phyloP scores from a whole-genome alignment of 2,113 vertebrate genomes.

The Brevimyrus niger region DNA sequence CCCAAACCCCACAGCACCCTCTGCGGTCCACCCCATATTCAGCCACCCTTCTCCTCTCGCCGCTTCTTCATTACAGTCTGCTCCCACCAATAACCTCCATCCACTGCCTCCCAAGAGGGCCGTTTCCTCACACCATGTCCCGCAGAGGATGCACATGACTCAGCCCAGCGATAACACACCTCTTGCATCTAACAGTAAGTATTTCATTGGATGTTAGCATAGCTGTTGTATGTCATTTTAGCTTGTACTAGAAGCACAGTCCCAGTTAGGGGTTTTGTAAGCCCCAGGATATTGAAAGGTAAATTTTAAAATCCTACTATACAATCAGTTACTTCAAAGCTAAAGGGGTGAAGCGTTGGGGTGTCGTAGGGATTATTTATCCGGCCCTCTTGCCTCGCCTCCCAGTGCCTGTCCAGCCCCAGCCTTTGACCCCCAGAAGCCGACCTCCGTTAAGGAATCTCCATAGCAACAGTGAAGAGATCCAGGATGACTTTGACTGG shows the following conservation, averaged over 20 bases:
- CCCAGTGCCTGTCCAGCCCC: slow-evolving; percentile 49
- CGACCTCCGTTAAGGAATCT: slow-evolving; percentile 55
- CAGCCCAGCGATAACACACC: slow-evolving; percentile 36
- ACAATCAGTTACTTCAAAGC: not conserved
- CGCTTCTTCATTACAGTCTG: slow-evolving; percentile 36
- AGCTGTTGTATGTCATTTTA: not conserved
- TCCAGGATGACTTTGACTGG: slow-evolving; percentile 71
- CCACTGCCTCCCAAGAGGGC: slow-evolving; percentile 42
- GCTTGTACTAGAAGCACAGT: not conserved
- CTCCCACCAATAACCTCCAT: slow-evolving; percentile 29
- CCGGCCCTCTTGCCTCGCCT: not conserved
- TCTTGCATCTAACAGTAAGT: slow-evolving; percentile 44
- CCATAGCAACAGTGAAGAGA: slow-evolving; percentile 66
- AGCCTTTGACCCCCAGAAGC: slow-evolving; percentile 38
- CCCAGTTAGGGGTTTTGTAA: not conserved
- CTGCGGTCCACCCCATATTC: slow-evolving; percentile 30
- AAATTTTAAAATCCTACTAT: not conserved
- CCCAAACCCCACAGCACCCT: slow-evolving; percentile 39
- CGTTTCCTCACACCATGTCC: slow-evolving; percentile 40
- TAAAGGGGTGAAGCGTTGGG: not conserved
- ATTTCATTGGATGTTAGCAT: not conserved
- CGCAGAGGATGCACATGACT: slow-evolving; percentile 40
- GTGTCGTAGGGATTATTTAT: not conserved
- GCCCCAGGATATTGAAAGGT: not conserved
- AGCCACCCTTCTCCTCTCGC: slow-evolving; percentile 57